These are phyloP conservation scores for Phenganax stokvisi DNA, from an alignment of 92 coral and sea anemone species.

Conservation along the genomic window DNA sequence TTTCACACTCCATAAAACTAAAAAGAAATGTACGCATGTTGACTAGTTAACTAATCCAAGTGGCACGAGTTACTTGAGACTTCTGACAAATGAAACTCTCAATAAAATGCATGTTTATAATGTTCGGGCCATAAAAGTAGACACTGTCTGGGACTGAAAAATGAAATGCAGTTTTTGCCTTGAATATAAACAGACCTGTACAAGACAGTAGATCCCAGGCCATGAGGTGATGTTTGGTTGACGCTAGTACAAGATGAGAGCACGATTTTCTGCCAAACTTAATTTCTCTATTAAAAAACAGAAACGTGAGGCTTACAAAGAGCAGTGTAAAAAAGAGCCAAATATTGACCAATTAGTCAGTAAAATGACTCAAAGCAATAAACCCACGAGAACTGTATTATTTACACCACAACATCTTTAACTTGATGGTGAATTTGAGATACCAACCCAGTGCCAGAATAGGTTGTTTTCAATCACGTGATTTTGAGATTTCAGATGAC, in stretches of 20 bases:
- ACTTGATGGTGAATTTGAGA: no score
- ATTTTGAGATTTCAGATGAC: no score
- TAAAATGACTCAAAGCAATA: no score
- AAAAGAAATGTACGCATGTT: conserved; percentile 10
- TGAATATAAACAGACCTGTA: conserved; percentile 42
- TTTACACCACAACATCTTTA: no score
- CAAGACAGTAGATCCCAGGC: conserved; percentile 79
- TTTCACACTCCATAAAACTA: conserved; percentile 81
- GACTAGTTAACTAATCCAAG: neutral
- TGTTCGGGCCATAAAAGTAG: neutral
- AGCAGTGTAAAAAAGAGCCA: no score
- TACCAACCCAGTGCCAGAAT: no score
- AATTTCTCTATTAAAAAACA: conserved; percentile 46
- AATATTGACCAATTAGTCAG: no score
- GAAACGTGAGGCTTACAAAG: neutral
- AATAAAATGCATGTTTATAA: neutral
- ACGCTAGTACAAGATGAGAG: conserved; percentile 58
- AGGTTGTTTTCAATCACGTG: no score
- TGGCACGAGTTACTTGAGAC: neutral
- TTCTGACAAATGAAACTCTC: no score
- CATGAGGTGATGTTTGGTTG: conserved; percentile 53
- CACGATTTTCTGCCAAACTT: conserved; percentile 62
- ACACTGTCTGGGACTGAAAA: neutral
- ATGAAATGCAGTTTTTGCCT: neutral
- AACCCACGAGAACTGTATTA: no score